These are phyloP conservation scores for Clarias batrachus DNA, from an alignment of 2,113 vertebrate species.

Conservation along the genomic window DNA sequence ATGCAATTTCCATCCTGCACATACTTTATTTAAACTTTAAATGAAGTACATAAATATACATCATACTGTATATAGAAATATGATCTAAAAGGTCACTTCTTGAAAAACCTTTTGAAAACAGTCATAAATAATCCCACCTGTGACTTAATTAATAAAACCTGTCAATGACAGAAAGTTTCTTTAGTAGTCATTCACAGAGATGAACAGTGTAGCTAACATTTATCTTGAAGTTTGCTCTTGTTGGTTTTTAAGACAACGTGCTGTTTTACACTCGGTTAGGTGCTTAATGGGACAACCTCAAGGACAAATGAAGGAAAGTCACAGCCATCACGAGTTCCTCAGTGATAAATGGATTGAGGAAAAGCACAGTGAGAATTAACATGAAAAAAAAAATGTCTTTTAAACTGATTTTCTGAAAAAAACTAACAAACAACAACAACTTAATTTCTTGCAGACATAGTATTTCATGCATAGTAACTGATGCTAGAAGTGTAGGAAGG, in stretches of 20 bases:
- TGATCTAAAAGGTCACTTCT: not conserved
- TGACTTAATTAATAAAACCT: not conserved
- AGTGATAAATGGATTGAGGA: not conserved
- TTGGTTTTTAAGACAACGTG: conserved; percentile 43
- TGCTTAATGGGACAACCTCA: conserved; percentile 15
- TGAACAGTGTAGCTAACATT: not conserved
- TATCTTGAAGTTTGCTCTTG: not conserved
- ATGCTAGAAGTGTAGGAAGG: not conserved
- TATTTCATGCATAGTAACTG: not conserved
- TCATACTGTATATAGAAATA: not conserved
- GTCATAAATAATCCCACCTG: conserved; percentile 11
- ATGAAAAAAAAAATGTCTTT: not conserved
- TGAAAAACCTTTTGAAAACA: not conserved
- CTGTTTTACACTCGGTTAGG: conserved; percentile 46
- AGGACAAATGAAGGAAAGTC: not conserved
- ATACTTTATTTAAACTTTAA: not conserved
- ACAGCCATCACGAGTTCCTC: not conserved
- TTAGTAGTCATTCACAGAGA: not conserved
- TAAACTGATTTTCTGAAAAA: not conserved
- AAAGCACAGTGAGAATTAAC: not conserved
- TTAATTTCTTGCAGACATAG: not conserved
- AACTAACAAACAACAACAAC: not conserved
- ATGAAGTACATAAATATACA: too few species aligned
- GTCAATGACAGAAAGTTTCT: not conserved
- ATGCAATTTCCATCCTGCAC: not conserved